Evolutionary conservation across 2,113 vertebrate genomes (phyloP).

Genomic region (Stictonetta naevosa): DNA sequence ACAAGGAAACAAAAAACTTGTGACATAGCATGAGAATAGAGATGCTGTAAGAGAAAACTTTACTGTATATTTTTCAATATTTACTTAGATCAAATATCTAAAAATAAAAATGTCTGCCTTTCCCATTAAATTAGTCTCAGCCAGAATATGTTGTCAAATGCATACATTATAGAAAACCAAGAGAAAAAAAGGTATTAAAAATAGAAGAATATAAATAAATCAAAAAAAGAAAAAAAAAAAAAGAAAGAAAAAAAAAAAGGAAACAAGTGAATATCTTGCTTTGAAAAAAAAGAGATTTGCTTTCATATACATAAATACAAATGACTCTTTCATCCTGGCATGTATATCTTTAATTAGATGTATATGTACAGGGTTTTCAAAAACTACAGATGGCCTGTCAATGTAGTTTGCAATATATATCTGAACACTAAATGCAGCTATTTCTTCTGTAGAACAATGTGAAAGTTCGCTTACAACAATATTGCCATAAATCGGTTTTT

Average conservation of each 20-base stretch:
- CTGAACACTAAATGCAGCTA: not conserved
- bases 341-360: constrained; percentile 7
- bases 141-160: not conserved
- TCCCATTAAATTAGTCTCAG: constrained; percentile 30
- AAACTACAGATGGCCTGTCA: not conserved
- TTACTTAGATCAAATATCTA: not conserved
- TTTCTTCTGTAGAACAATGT: not conserved
- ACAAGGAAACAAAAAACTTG: not conserved
- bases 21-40: not conserved
- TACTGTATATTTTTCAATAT: not conserved
- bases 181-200: constrained; percentile 3
- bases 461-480: not conserved
- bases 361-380: not conserved
- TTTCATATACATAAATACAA: constrained; percentile 41
- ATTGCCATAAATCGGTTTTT: not conserved
- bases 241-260: not conserved
- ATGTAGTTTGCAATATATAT: not conserved
- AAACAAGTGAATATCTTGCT: not conserved
- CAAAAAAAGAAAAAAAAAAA: not conserved
- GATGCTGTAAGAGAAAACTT: constrained; percentile 6
- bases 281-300: constrained; percentile 35
- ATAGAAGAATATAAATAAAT: constrained; percentile 43
- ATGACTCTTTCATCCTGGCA: constrained; percentile 25
- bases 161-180: not conserved
- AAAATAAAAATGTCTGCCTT: constrained; percentile 51